These are phyloP conservation scores for Diorhabda carinulata DNA, from an alignment of 1,140 invertebrate genomes.

Conservation along the genomic window DNA sequence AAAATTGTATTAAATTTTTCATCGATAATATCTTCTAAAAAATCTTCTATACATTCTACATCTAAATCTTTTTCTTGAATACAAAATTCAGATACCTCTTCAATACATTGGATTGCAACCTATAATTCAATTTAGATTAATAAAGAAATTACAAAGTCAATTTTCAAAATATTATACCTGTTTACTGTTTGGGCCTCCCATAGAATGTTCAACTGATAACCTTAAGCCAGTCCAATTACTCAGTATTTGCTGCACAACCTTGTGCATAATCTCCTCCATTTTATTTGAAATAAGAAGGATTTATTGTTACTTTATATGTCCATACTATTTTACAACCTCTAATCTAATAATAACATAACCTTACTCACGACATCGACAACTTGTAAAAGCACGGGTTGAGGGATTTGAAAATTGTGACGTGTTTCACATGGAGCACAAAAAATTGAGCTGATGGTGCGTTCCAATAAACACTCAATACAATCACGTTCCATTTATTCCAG, in stretches of 20 bases:
- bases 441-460: no score
- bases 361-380: no score
- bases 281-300: no score
- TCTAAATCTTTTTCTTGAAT: constrained; percentile 55
- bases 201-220: constrained; percentile 62
- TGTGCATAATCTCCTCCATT: constrained; percentile 46
- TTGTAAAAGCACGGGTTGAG: no score
- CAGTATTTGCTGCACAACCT: constrained; percentile 58
- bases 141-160: not conserved
- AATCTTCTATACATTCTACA: constrained; percentile 54
- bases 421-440: no score
- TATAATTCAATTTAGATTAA: constrained; percentile 32
- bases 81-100: constrained; percentile 58
- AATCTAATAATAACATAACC: no score
- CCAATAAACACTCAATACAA: no score
- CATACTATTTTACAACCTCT: no score
- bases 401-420: no score
- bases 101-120: constrained; percentile 57
- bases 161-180: constrained; percentile 46
- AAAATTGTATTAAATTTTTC: constrained; percentile 63
- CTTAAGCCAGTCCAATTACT: constrained; percentile 63
- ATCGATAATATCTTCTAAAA: constrained; percentile 61
- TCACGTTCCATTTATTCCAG: no score
- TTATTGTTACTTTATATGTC: no score
- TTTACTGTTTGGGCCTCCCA: constrained; percentile 60